Evolutionary conservation across 2,797 vertebrate species (phyloP).

Genomic region (Pipistrellus kuhlii): DNA sequence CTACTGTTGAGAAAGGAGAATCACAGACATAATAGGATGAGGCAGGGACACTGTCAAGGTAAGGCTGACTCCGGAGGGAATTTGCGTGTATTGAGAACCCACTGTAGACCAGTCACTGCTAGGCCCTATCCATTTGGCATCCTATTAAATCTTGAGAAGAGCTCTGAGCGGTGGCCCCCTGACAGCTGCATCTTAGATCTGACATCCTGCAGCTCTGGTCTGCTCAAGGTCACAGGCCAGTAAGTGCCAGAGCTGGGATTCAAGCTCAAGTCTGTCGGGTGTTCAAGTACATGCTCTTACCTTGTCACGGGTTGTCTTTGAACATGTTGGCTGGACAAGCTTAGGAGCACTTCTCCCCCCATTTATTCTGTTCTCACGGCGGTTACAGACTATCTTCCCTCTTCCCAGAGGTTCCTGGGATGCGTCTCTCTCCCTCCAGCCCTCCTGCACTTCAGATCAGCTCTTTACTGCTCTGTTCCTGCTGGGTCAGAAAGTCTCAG

Average conservation of each 20-base stretch:
- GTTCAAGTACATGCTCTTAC: neutral
- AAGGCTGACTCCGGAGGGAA: neutral
- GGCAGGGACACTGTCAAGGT: neutral
- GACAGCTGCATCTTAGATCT: neutral
- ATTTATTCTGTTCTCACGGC: neutral
- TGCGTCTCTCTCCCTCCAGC: neutral
- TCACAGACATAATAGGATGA: neutral
- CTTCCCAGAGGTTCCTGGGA: neutral
- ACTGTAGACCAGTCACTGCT: neutral
- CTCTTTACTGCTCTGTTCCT: neutral
- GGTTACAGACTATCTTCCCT: neutral
- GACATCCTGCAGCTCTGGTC: neutral
- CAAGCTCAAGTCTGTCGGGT: conserved; percentile 7
- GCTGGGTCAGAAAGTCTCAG: neutral
- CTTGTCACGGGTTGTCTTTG: neutral
- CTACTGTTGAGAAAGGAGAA: neutral
- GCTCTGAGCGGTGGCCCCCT: neutral
- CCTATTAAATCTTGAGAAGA: conserved; percentile 15
- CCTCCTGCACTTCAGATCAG: neutral
- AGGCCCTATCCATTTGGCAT: neutral
- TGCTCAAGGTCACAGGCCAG: neutral
- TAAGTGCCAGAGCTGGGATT: neutral
- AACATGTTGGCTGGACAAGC: neutral
- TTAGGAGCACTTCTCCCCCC: neutral
- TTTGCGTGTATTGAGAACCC: neutral